Percentiles rank a stretch among this genome's conserved stretches.
Conservation (phyloP, 2,113 vertebrate species). For the Piliocolobus tephrosceles region DNA sequence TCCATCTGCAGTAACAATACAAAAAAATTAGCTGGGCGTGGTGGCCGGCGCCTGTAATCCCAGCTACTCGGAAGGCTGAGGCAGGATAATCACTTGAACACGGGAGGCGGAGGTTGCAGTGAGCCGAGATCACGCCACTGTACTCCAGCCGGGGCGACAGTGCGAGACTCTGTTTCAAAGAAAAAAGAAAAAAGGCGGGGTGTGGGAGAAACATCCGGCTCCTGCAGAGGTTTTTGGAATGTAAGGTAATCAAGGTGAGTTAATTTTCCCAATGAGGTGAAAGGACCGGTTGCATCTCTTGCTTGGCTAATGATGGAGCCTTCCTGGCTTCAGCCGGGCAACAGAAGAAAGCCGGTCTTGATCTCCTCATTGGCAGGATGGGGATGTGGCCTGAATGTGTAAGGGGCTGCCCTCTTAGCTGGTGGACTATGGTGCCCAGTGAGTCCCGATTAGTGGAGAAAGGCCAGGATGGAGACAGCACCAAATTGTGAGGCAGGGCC, state of each 20-base stretch:
- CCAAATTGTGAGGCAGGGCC: neutral
- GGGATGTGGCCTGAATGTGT: neutral
- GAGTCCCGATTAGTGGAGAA: no score
- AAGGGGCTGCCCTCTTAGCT: neutral
- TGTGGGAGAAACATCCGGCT: neutral
- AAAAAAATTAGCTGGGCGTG: no score
- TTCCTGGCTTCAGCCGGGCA: neutral
- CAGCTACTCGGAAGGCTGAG: no score
- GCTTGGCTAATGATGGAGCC: neutral
- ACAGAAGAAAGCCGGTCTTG: neutral
- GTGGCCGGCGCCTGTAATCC: no score
- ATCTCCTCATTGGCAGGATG: neutral
- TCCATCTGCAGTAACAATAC: no score
- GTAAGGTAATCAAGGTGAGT: neutral
- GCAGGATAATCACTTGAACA: no score
- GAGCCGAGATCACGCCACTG: no score
- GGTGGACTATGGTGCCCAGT: neutral
- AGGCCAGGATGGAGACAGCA: neutral
- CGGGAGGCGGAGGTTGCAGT: no score
- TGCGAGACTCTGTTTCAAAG: no score
- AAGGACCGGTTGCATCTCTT: neutral
- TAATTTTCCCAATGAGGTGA: neutral
- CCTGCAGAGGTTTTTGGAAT: neutral
- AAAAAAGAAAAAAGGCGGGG: no score
- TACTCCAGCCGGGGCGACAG: no score